Base-by-base conservation (phyloP, 2,888 invertebrate genomes). In the Sminthurinus aureus region DNA sequence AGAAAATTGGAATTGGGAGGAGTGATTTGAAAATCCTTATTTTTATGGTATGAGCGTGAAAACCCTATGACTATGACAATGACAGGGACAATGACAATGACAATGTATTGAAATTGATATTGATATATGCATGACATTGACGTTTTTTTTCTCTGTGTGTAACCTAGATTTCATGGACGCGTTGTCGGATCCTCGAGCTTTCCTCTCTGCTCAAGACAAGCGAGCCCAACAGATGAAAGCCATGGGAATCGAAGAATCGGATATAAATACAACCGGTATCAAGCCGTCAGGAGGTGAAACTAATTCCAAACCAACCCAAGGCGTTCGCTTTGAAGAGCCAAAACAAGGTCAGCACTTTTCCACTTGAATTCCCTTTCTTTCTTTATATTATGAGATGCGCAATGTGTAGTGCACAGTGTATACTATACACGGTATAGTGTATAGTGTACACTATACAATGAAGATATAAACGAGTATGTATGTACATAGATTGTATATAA, bases 151-250 rank as follows among this genome's bases (percentile, higher is more conserved):
- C 38, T 75, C 82, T 83, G 80, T 76, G 74, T 81, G 50, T 78
- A 71, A 88, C 89, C 1, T 90, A 95, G 98, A 98, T 90, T 96
- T 99, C 90, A 99, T 99, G 95, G 98, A 96, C 90, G 98, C 98
- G n/a, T 91, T 98, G 87, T 97, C 97, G 24, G 98, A 99, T 92
- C 98, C 98, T 0, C 98, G 98, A 88, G 98, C 98, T 91, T 98
- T 98, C 91, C 97, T 98, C 91, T 97, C 96, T 89, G 96, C 97
- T 91, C 91, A 96, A 89, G 98, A 98, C 90, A 97, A 97, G 90
- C 94, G 98, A 85, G 95, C 95, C 81, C 94, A 96, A 89, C 98
- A 98, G 98, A 96, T 98, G 95, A 95, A 96, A 89, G 96, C 96
- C 73, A 94, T 98, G 93, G 98, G 98, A 85, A 98, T 98, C 88